These are phyloP conservation scores for Megaceryle torquata DNA, from an alignment of 2,113 vertebrate genomes.

Conservation along the genomic window DNA sequence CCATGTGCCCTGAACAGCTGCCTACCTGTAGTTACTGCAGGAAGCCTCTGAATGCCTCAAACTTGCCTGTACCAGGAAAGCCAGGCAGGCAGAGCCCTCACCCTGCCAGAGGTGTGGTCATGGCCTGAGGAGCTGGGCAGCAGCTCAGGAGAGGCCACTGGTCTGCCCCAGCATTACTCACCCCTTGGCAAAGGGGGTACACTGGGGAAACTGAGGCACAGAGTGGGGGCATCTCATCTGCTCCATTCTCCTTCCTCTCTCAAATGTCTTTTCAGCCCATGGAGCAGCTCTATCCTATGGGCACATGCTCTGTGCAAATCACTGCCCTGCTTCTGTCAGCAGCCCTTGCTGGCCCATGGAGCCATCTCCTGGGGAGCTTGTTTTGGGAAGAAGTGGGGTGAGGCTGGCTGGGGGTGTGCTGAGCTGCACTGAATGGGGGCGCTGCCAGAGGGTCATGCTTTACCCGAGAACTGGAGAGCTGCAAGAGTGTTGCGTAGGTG, in stretches of 20 bases:
- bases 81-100: not conserved
- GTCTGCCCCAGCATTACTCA: not conserved
- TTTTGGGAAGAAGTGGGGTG: not conserved
- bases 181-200: not conserved
- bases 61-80: not conserved
- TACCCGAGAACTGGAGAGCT: slow-evolving; percentile 79
- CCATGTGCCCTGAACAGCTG: not conserved
- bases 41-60: rapidly evolving
- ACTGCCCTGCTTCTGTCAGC: not conserved
- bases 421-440: not conserved
- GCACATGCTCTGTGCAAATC: not conserved
- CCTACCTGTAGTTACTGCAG: not conserved
- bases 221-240: rapidly evolving
- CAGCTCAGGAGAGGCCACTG: not conserved
- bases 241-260: not conserved
- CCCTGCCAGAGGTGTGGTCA: not conserved
- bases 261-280: not conserved
- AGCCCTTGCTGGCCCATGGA: not conserved
- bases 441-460: slow-evolving; percentile 17
- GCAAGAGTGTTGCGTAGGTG: slow-evolving; percentile 69
- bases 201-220: rapidly evolving
- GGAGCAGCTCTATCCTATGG: not conserved
- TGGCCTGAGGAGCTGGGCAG: not conserved
- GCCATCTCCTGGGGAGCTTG: not conserved
- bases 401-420: not conserved